phyloP scores from a whole-genome alignment of 2,888 invertebrate genomes.

The Nezara viridula region DNA sequence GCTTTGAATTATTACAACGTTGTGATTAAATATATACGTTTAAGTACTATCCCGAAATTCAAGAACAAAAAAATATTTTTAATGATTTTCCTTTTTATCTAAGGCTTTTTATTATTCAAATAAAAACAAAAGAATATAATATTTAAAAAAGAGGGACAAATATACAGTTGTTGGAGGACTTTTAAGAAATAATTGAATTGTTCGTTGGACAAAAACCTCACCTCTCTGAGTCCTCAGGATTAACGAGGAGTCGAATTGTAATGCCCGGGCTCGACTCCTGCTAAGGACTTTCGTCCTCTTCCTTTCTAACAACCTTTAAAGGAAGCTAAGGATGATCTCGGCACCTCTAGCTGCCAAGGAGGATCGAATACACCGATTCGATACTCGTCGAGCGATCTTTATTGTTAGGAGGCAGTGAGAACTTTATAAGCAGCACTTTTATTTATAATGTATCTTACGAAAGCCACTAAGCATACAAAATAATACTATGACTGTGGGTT shows the following conservation, averaged over 20 bases:
- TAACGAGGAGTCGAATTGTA: conserved; percentile 19
- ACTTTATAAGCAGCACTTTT: too few relatives aligned
- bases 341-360: not conserved
- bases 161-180: not conserved
- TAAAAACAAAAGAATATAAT: not conserved
- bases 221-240: not conserved
- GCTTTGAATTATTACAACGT: too few relatives aligned
- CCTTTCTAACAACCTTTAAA: not conserved
- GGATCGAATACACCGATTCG: not conserved
- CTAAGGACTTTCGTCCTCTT: not conserved
- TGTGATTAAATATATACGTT: too few relatives aligned
- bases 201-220: not conserved
- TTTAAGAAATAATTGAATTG: not conserved
- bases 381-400: not conserved
- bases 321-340: not conserved
- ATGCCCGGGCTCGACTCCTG: not conserved
- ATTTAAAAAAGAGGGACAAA: not conserved
- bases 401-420: too few relatives aligned
- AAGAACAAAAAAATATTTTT: not conserved
- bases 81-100: not conserved
- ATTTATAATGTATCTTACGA: too few relatives aligned
- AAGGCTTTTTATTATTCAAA: not conserved
- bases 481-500: too few relatives aligned
- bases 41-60: not conserved
- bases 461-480: too few relatives aligned